These are phyloP conservation scores for Scolopax rusticola DNA, from an alignment of 2,797 vertebrate species.

Conservation along the genomic window DNA sequence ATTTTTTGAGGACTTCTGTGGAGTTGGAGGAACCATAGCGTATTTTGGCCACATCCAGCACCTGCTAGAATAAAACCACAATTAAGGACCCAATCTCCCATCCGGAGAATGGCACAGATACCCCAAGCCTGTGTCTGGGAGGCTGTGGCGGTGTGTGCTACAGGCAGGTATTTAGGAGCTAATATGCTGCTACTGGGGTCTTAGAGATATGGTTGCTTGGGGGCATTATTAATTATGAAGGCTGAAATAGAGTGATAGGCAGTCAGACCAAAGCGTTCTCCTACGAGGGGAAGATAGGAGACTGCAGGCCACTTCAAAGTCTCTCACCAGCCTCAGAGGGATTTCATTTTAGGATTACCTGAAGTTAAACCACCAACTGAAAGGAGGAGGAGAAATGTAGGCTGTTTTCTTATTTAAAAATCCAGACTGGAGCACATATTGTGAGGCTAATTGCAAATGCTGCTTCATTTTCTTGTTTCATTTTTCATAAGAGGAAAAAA, in stretches of 20 bases:
- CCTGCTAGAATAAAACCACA: background rate
- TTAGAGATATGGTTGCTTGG: background rate
- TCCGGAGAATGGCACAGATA: background rate
- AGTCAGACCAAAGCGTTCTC: background rate
- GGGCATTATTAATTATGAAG: background rate
- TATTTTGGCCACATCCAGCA: background rate
- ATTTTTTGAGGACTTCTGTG: background rate
- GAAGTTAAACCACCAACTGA: background rate
- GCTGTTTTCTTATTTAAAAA: background rate
- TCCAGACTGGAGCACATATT: background rate
- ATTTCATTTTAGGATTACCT: background rate
- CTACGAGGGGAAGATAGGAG: background rate
- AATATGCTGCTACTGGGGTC: background rate
- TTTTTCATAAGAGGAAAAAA: background rate
- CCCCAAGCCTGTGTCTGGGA: background rate
- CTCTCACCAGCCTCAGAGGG: background rate
- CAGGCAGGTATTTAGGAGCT: background rate
- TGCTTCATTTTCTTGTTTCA: background rate
- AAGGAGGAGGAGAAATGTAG: background rate
- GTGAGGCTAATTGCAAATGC: background rate
- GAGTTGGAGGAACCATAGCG: accelerated
- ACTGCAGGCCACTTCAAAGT: background rate
- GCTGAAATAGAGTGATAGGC: background rate
- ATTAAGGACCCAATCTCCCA: background rate
- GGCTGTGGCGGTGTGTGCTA: too few relatives aligned